phyloP scores from a whole-genome alignment of 2,113 vertebrate genomes.

The Macroglossus sobrinus region DNA sequence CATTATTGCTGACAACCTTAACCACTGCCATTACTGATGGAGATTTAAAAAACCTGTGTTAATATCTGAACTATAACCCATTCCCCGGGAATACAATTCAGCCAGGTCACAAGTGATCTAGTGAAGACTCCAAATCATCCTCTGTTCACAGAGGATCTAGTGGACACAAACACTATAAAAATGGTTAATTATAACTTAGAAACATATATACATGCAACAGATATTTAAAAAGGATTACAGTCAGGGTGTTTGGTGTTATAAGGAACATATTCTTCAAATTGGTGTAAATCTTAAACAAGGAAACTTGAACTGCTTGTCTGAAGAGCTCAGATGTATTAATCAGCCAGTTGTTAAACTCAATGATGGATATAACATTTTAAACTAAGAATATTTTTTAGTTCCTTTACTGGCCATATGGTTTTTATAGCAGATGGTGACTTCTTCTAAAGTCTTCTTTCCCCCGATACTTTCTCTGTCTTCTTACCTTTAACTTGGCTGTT shows the following conservation, averaged over 20 bases:
- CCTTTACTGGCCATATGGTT: background rate
- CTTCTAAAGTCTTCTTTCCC: too few species aligned
- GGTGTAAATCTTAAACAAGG: background rate
- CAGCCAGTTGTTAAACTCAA: background rate
- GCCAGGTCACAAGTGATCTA: accelerated
- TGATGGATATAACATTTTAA: background rate
- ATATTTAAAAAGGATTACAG: background rate
- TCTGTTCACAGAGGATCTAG: background rate
- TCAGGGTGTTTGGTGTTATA: background rate
- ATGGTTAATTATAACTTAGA: background rate
- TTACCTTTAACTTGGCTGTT: background rate
- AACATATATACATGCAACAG: background rate
- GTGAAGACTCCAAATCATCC: too few species aligned
- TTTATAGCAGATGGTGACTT: background rate
- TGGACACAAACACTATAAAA: background rate
- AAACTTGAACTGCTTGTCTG: background rate
- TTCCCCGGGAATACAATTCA: background rate
- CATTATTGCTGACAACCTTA: background rate
- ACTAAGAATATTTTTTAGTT: background rate
- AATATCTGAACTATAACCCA: background rate
- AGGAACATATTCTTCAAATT: background rate
- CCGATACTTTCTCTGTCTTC: background rate
- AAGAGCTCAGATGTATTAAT: background rate
- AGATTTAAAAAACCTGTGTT: background rate
- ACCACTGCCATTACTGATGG: background rate